Evolutionary conservation across 1,140 invertebrate species (phyloP).

Genomic region (Ostrea edulis): DNA sequence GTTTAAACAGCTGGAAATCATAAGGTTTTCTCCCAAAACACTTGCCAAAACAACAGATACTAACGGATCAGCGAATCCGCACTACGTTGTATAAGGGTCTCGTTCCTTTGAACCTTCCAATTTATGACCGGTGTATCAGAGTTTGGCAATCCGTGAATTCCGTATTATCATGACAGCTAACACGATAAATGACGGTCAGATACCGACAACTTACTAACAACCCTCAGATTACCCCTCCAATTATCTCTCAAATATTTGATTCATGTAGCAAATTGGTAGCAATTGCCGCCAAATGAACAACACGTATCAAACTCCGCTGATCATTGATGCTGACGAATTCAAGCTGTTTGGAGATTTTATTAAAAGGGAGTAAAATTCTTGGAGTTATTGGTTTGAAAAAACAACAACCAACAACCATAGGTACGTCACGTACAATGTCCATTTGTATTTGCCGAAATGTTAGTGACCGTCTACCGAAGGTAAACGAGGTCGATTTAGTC

Average conservation of each 20-base stretch:
- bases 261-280: slow-evolving; percentile 42
- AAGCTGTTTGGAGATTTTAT: neutral
- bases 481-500: too few species aligned
- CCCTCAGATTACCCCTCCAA: slow-evolving; percentile 12
- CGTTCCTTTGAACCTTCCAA: slow-evolving; percentile 14
- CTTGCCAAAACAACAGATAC: slow-evolving; percentile 17
- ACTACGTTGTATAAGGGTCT: neutral
- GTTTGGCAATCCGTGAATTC: neutral
- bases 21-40: neutral
- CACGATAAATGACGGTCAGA: slow-evolving; percentile 29
- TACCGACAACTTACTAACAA: slow-evolving; percentile 32
- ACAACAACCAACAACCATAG: too few species aligned
- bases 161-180: slow-evolving; percentile 29
- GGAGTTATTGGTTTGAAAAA: neutral
- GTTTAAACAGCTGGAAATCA: slow-evolving; percentile 17
- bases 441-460: too few species aligned
- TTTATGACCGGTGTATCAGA: slow-evolving; percentile 20
- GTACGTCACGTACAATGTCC: too few species aligned
- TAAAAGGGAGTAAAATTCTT: neutral
- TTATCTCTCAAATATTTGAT: slow-evolving; percentile 41
- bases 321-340: neutral
- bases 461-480: too few species aligned
- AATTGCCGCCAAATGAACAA: slow-evolving; percentile 37
- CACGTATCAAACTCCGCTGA: slow-evolving; percentile 8
- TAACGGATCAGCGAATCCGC: slow-evolving; percentile 1